Evolutionary conservation across 2,113 vertebrate species (phyloP), one percentile per base, ranked within the genome.

Genomic region (Microcebus jonahi): DNA sequence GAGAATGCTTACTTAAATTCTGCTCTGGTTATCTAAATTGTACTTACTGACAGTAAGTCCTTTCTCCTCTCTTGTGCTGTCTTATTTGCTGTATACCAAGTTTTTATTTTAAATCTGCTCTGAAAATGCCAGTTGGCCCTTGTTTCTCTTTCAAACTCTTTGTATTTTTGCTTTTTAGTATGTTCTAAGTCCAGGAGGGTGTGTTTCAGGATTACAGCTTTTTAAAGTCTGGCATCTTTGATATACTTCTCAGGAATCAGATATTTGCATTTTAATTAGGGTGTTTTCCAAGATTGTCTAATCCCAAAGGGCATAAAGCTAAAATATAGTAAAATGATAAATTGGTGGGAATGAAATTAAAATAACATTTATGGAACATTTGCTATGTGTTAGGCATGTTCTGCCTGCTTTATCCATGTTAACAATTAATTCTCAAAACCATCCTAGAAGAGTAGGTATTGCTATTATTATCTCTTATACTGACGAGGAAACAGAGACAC

Each of bases 31-130:
- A 27, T 68, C n/a, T 63, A 11, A 63, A 36, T n/a, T 57, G 10
- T 18, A 23, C 39, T 86, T 79, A 68, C 36, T 63, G 77, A 75
- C 53, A 80, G 34, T 15, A 50, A 63, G 80, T 50, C 14, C 31
- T 65, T 84, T 82, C 45, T 93, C 53, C n/a, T 92, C 65, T 34
- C 76, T 42, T 76, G 20, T 50, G 36, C 76, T 87, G 50, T 88
- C 65, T 91, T n/a, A 20, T 75, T 92, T 87, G 42, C n/a, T 39
- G 0, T 17, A 5, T 20, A 23, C 63, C 75, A 31, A 67, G 39
- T 73, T 83, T 95, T 70, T 75, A n/a, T 45, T 94, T 80, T 96
- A 85, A 70, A 57, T 53, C n/a, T 53, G 29, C 45, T 81, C 91
- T 76, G 87, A 94, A 92, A 95, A 68, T 48, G 82, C 55, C 23